These are phyloP conservation scores for Ormyrus labotus DNA, from an alignment of 2,888 invertebrate genomes.

Conservation along the genomic window DNA sequence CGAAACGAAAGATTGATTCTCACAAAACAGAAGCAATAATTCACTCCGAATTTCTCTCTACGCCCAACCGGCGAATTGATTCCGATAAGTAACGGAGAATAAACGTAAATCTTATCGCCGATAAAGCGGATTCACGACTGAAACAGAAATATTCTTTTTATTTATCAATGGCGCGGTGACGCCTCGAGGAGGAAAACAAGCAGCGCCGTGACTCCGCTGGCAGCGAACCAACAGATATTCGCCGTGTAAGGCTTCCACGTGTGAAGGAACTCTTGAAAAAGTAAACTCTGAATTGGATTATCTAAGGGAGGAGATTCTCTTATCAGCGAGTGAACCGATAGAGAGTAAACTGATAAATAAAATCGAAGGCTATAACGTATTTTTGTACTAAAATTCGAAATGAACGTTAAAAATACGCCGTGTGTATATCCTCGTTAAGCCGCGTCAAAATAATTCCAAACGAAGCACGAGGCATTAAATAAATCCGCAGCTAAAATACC, in stretches of 20 bases:
- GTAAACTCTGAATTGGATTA: slow-evolving; percentile 39
- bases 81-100: not conserved
- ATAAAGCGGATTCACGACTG: not conserved
- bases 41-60: not conserved
- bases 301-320: not conserved
- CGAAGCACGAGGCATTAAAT: too few species aligned
- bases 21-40: not conserved
- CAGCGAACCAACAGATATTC: slow-evolving; percentile 42
- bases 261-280: slow-evolving; percentile 41
- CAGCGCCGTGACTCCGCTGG: not conserved
- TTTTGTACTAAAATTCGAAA: too few species aligned
- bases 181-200: not conserved
- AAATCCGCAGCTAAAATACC: too few species aligned
- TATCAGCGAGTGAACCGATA: too few species aligned
- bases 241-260: slow-evolving; percentile 41
- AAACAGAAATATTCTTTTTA: not conserved
- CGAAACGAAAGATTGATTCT: not conserved
- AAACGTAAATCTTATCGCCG: not conserved
- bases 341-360: too few species aligned
- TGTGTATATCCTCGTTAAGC: too few species aligned
- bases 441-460: too few species aligned
- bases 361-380: too few species aligned
- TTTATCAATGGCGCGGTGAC: slow-evolving; percentile 20
- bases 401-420: too few species aligned
- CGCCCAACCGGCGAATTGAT: not conserved